Evolutionary conservation across 2,888 invertebrate species (phyloP).

Genomic region (Clusia tigrina): DNA sequence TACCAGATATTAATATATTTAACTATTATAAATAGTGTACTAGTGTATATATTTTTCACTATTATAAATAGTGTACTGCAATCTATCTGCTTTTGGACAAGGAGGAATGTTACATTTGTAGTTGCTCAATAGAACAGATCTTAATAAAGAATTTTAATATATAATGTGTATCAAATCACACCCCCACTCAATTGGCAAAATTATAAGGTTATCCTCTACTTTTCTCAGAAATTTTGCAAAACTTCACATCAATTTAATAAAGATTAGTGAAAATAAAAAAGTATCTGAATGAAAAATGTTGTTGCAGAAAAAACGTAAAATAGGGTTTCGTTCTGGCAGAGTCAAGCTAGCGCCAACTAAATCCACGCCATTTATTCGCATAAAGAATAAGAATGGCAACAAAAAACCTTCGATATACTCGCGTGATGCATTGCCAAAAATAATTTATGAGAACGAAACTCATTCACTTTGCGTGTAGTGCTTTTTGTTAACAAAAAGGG

Average conservation of each 20-base stretch:
- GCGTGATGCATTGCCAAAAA: conserved; percentile 64
- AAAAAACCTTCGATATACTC: conserved; percentile 43
- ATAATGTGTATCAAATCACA: conserved; percentile 47
- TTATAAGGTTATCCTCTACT: conserved; percentile 55
- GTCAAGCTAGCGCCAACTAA: conserved; percentile 59
- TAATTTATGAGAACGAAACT: conserved; percentile 59
- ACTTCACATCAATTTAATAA: conserved; percentile 36
- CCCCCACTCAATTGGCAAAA: conserved; percentile 61
- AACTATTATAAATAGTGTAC: too few relatives aligned
- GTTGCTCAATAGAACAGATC: too few relatives aligned
- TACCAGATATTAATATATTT: too few relatives aligned
- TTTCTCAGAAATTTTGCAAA: conserved; percentile 50
- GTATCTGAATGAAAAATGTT: conserved; percentile 20
- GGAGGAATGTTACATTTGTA: too few relatives aligned
- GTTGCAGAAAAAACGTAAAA: conserved; percentile 16
- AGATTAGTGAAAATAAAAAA: conserved; percentile 37
- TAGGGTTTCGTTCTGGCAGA: conserved; percentile 39
- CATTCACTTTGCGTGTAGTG: conserved; percentile 27
- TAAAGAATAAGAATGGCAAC: conserved; percentile 20
- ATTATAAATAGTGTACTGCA: too few relatives aligned
- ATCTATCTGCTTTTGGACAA: too few relatives aligned
- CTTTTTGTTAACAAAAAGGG: background rate
- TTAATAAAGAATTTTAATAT: too few relatives aligned
- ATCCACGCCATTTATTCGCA: conserved; percentile 43
- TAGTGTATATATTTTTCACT: too few relatives aligned